Percentiles rank a stretch among this genome's conserved stretches.
These are phyloP conservation scores for Myiopsitta monachus DNA, from an alignment of 2,113 vertebrate genomes.

Conservation along the genomic window DNA sequence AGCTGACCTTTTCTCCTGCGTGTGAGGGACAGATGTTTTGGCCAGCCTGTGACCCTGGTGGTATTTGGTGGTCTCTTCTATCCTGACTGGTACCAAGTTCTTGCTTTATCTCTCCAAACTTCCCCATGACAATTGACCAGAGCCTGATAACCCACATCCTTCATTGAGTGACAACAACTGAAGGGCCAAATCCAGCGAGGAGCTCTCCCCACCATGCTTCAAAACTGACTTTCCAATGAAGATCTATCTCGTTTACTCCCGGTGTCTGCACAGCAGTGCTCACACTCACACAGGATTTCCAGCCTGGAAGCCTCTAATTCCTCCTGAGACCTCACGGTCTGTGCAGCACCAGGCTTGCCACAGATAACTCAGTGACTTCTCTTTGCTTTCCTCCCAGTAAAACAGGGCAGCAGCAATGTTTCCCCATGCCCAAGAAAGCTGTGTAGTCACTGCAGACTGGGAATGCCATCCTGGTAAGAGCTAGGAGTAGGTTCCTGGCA, in stretches of 20 bases:
- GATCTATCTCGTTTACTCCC: not conserved
- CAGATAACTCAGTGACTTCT: not conserved
- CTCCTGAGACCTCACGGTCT: not conserved
- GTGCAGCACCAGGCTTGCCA: accelerated
- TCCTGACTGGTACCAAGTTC: not conserved
- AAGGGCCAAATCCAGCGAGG: accelerated
- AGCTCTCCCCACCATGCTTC: not conserved
- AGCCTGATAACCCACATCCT: not conserved
- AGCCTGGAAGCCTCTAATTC: not conserved
- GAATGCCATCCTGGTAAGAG: not conserved
- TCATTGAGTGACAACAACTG: not conserved
- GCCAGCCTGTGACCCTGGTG: accelerated
- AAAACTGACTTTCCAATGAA: not conserved
- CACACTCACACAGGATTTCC: not conserved
- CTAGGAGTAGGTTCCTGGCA: not conserved
- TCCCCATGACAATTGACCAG: not conserved
- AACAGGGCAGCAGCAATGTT: not conserved
- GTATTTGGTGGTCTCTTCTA: not conserved
- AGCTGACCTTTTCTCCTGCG: not conserved
- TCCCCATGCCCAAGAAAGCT: not conserved
- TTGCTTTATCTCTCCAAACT: not conserved
- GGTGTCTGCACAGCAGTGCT: not conserved
- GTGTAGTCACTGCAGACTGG: not conserved
- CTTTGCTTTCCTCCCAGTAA: not conserved
- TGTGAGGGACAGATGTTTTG: not conserved